Base-by-base conservation (phyloP, 2,888 invertebrate species). In the Mimachlamys varia region DNA sequence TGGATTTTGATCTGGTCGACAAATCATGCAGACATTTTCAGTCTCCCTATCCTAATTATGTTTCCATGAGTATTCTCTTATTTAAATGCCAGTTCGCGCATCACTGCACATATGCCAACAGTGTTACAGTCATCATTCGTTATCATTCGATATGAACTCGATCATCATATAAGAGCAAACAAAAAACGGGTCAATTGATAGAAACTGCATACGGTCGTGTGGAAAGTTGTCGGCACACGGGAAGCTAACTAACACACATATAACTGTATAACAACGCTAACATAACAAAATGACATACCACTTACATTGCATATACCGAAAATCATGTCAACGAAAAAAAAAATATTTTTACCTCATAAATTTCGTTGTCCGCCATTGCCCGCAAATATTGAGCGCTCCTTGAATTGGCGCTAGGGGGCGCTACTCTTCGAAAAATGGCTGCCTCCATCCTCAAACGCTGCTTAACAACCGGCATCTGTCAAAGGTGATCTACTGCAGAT, bases 341-440 rank as follows among this genome's bases (percentile, higher is more conserved):
- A 92, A 50, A 90, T 89, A 49, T 89, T 89, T 91, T 92, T 92
- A 93, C 94, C 94, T 94, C 94, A 89, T 92, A 93, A 33, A 92
- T 88, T 90, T 88, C 90, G 88, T 90, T 87, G 89, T 92, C 94
- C 92, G 94, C 94, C 94, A 94, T 94, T 92, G 92, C 91, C 76
- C 76, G 76, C 76, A 76, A 76, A 76, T 76, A 76, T 76, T 76
- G 90, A 89, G 50, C 88, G 49, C 88, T 89, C 76, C 88, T 90
- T 38, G 37, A 58, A 76, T 90, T 50, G 4, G 22, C 76, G 89
- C 88, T 49, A 89, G 92, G 89, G 90, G 92, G 90, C 92, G 92
- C 89, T 88, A n/a, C 89, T 37, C 87, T 53, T 27, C 76, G 13
- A 49, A 88, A 53, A 90, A 92, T 92, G 92, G 92, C 92, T 89